Conservation (phyloP, 92 coral and sea anemone species). For the Micromussa lordhowensis region DNA sequence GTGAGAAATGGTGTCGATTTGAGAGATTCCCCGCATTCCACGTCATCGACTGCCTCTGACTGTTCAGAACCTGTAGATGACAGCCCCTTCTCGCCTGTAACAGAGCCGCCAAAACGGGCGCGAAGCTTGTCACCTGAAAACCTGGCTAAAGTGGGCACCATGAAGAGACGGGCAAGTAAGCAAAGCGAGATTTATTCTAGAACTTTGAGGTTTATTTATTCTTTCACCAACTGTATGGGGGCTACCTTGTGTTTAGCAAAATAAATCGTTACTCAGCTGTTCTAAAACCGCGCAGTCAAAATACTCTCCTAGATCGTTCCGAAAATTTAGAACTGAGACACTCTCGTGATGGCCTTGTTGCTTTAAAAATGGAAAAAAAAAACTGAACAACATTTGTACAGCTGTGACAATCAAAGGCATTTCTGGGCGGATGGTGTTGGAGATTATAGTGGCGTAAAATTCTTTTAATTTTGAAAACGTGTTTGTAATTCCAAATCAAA, state of each 20-base stretch:
- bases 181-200: neutral
- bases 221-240: neutral
- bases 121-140: slow-evolving; percentile 85
- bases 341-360: neutral
- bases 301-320: neutral
- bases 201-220: neutral
- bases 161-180: slow-evolving; percentile 51
- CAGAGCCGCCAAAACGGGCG: slow-evolving; percentile 71
- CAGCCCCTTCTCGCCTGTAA: slow-evolving; percentile 74
- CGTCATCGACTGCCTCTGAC: slow-evolving; percentile 84
- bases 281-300: neutral
- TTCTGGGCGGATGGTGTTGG: neutral
- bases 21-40: slow-evolving; percentile 69
- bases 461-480: neutral
- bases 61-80: slow-evolving; percentile 84
- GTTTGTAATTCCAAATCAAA: neutral
- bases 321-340: neutral
- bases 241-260: neutral
- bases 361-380: neutral
- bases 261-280: neutral
- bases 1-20: slow-evolving; percentile 67
- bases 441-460: neutral
- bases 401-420: neutral
- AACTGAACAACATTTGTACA: neutral
- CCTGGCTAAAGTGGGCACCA: slow-evolving; percentile 18